A percentile compares a stretch with the other conserved stretches of the same genome.
Conservation (phyloP, 1,140 invertebrate species). For the Drosophila mojavensis region DNA sequence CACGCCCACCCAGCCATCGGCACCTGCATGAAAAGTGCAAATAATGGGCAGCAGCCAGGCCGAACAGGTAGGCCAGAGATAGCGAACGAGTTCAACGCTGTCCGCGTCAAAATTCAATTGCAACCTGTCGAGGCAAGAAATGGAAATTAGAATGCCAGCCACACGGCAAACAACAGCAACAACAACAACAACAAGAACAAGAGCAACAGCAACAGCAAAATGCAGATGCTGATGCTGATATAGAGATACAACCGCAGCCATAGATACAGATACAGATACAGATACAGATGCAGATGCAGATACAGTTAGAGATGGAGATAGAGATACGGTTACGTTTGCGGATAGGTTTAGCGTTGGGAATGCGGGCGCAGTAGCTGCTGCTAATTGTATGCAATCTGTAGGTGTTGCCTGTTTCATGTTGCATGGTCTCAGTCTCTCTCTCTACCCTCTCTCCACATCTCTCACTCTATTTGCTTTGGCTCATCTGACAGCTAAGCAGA, state of each 20-base stretch:
- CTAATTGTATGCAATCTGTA: slow-evolving; percentile 76
- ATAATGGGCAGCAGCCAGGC: slow-evolving; percentile 36
- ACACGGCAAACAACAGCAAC: slow-evolving; percentile 12
- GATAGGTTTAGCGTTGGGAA: slow-evolving; percentile 1
- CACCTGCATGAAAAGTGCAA: slow-evolving; percentile 36
- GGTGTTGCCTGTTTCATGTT: slow-evolving; percentile 48
- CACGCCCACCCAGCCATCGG: slow-evolving; percentile 6
- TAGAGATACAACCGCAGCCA: slow-evolving; percentile 23
- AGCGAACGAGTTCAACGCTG: slow-evolving; percentile 13
- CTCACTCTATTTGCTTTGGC: background rate
- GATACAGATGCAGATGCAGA: slow-evolving; percentile 17
- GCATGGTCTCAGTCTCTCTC: background rate
- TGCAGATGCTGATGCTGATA: slow-evolving; percentile 13
- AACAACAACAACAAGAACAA: slow-evolving; percentile 16
- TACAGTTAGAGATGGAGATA: slow-evolving; percentile 15
- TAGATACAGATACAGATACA: slow-evolving; percentile 14
- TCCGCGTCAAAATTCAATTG: slow-evolving; percentile 79
- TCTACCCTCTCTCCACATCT: background rate
- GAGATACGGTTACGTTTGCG: slow-evolving; percentile 1
- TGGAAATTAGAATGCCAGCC: slow-evolving; percentile 70
- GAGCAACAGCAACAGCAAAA: slow-evolving; percentile 3
- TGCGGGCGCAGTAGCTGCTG: slow-evolving; percentile 25
- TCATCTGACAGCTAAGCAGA: slow-evolving; percentile 39
- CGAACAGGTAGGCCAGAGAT: slow-evolving; percentile 16
- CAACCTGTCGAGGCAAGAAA: slow-evolving; percentile 48